phyloP scores from a whole-genome alignment of 2,113 vertebrate genomes.

The Platysternon megacephalum region DNA sequence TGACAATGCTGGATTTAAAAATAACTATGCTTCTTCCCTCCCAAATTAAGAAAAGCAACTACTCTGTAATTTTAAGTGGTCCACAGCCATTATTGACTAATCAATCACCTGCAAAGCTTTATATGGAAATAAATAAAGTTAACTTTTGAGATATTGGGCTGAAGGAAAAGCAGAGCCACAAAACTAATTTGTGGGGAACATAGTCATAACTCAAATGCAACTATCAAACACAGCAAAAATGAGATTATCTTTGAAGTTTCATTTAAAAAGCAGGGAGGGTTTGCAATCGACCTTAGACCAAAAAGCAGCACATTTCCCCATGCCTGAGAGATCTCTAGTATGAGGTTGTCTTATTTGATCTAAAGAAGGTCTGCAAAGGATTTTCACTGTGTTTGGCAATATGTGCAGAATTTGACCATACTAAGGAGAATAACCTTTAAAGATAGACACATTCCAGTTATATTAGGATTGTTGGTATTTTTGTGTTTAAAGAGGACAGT shows the following conservation, averaged over 20 bases:
- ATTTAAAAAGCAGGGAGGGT: background rate
- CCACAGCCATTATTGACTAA: background rate
- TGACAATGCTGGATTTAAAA: background rate
- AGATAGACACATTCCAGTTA: background rate
- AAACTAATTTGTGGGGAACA: slow-evolving; percentile 5
- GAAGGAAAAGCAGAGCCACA: background rate
- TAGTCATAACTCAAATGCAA: background rate
- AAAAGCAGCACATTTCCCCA: background rate
- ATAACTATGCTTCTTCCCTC: background rate
- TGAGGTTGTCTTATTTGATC: background rate
- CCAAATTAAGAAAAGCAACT: slow-evolving; percentile 22
- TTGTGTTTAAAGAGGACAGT: background rate
- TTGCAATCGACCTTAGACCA: background rate
- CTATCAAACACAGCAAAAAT: background rate
- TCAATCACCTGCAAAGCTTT: background rate
- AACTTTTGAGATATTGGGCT: background rate
- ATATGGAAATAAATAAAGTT: background rate
- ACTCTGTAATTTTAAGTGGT: background rate
- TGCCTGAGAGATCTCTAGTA: background rate
- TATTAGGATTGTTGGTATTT: background rate
- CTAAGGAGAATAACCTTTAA: background rate
- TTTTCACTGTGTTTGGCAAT: background rate
- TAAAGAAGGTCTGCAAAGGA: background rate
- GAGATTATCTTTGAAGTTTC: background rate
- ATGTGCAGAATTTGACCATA: background rate